Base-by-base conservation (phyloP, 2,113 vertebrate genomes). In the Smithornis capensis region DNA sequence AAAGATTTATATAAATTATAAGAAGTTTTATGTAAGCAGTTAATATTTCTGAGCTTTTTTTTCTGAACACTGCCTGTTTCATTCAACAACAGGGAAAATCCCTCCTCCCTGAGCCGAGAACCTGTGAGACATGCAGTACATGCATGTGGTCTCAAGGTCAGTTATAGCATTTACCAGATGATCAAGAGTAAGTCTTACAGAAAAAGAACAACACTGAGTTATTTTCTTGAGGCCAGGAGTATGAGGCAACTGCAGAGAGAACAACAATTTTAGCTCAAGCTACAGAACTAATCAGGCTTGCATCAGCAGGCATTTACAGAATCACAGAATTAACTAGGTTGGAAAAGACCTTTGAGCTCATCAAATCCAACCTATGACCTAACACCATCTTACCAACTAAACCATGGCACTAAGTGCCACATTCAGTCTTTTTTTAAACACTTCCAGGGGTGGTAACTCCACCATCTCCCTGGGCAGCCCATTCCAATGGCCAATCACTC, bases 11-110 rank as follows among this genome's bases (percentile, higher is more conserved):
- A 67, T 85, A 77, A 88, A 87, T 91, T 94, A 87, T 95, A 91
- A 91, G 89, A 97, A 80, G 75, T 83, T 95, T 95, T 91, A 93
- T 92, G 63, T 86, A 96, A 95, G 87, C 55, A 87, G 78, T 85
- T 89, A 82, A 50, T 89, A 94, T 92, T 95, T 84, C 74, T 85
- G 67, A 87, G 75, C 18, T 75, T 89, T 92, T 93, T 84, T 90
- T n/a, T n/a, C n/a, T 84, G 64, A 87, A 77, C 33, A 18, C 42
- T 64, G 81, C n/a, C 70, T 57, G 14, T 55, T 96, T 81, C 71
- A 70, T 95, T 95, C 93, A 95, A 87, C 19, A 85, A 70, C 82
- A 44, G 55, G 29, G 65, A 31, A 70, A 91, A 74, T 64, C 55
- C 67, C 42, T 87, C n/a, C 87, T 76, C 62, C 69, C 29, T 40